These are phyloP conservation scores for Erethizon dorsatum DNA, from an alignment of 2,797 vertebrate species.

Conservation along the genomic window DNA sequence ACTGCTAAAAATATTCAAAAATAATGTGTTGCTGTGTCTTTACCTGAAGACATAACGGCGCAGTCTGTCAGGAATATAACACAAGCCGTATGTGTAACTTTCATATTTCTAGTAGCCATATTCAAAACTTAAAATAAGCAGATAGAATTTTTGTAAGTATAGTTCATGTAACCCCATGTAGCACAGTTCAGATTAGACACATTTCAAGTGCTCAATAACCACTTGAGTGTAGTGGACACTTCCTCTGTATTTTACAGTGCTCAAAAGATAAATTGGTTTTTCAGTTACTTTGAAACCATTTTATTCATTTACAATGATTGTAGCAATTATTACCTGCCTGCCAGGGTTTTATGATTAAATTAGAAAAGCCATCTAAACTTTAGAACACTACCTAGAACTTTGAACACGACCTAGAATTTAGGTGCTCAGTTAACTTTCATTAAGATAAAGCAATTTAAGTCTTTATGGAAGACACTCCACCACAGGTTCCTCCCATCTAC, in stretches of 20 bases:
- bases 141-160: not conserved
- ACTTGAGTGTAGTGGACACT: no score
- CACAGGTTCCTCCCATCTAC: not conserved
- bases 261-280: not conserved
- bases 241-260: not conserved
- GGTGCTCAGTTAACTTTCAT: not conserved
- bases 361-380: not conserved
- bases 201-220: not conserved
- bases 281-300: not conserved
- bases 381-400: not conserved
- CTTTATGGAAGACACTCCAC: not conserved
- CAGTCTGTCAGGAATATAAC: no score
- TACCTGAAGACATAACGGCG: not conserved
- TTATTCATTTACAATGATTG: not conserved
- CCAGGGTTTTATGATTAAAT: not conserved
- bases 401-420: not conserved
- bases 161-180: not conserved
- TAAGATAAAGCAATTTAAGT: not conserved
- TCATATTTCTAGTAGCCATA: not conserved
- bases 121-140: not conserved
- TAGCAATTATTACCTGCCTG: not conserved
- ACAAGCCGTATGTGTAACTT: not conserved
- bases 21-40: not conserved
- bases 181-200: not conserved
- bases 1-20: not conserved